Evolutionary conservation across 2,797 vertebrate genomes (phyloP), one percentile per base, ranked within the genome.

Genomic region (Eupleurogrammus muticus): DNA sequence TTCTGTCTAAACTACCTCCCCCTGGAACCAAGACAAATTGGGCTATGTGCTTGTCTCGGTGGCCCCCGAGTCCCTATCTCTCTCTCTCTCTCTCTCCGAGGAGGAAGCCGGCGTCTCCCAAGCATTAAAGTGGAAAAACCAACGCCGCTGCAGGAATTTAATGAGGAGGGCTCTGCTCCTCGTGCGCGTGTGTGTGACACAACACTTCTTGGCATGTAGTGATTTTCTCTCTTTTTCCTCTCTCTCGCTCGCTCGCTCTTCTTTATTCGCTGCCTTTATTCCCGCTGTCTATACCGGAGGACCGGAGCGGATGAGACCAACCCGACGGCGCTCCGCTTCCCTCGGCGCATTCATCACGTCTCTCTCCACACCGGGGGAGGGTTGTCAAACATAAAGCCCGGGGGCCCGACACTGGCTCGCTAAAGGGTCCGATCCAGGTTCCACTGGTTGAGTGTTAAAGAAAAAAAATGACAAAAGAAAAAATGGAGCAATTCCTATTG

Each of bases 111-210:
- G 83, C 65, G 40, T 91, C 88, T 92, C 82, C 89, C 85, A 90
- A 92, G 91, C 90, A 92, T 90, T 91, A 89, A 92, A 93, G 90
- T 93, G 90, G 89, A 92, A 93, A 93, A 94, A 90, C 81, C 87
- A 92, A 91, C 63, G 74, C 72, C 79, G 86, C 89, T 89, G 90
- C 89, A 88, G 85, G 85, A 92, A 87, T 93, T 91, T 94, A 93
- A 94, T 93, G 91, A 93, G 87, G 79, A 87, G 80, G 80, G 64
- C 66, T 84, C 54, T 70, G 67, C 77, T 86, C 80, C 54, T 59
- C 48, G 28, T 82, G 16, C 16, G n/a, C 88, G 83, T 80, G 73
- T 80, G 73, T 77, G 83, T 91, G 86, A 90, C 89, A 90, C 86
- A 87, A 91, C 81, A 72, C 80, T 87, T 82, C 82, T 81, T 81